Evolutionary conservation across 2,888 invertebrate genomes (phyloP), one percentile per base, ranked within the genome.

Genomic region (Cybosia mesomella): DNA sequence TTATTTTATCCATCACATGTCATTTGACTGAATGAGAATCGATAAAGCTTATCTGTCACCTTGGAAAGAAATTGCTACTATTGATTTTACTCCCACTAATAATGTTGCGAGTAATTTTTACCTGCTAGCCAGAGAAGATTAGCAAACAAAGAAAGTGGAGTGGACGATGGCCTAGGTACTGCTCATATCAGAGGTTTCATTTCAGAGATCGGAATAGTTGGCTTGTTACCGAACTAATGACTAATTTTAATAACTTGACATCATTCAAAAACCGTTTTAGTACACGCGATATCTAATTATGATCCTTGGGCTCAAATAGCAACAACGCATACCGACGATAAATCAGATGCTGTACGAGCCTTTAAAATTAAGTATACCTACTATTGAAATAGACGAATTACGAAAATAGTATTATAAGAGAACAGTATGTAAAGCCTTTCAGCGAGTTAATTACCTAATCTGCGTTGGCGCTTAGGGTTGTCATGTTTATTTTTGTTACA

Each of bases 11-110:
- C 18, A 43, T 43, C 43, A 43, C 43, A 43, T 43, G 43, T 43
- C 4, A 43, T 39, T 39, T 39, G 1, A 79, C 80, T 79, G 75
- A 81, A 79, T 68, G 75, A 73, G 80, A 83, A 82, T 81, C 77
- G 74, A 80, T 80, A 75, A 71, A 77, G 80, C 70, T 78, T 71
- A 59, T 54, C 73, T 79, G 73, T 79, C 80, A 76, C 80, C 80
- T 80, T 79, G 80, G 73, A 75, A 60, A 39, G 71, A 64, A 71
- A 68, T 78, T 78, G 58, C 74, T 70, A 73, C 73, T 80, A 80
- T 80, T 80, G 80, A 80, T 79, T 79, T 66, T 74, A 72, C 54
- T 72, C 68, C 72, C 75, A 67, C 77, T 34, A 62, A 39, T 43
- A 61, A 61, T 64, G 7, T 55, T 60, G 32, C 34, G 58, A 43